Conservation (phyloP, 1,140 invertebrate genomes). For the Caerostris darwini region DNA sequence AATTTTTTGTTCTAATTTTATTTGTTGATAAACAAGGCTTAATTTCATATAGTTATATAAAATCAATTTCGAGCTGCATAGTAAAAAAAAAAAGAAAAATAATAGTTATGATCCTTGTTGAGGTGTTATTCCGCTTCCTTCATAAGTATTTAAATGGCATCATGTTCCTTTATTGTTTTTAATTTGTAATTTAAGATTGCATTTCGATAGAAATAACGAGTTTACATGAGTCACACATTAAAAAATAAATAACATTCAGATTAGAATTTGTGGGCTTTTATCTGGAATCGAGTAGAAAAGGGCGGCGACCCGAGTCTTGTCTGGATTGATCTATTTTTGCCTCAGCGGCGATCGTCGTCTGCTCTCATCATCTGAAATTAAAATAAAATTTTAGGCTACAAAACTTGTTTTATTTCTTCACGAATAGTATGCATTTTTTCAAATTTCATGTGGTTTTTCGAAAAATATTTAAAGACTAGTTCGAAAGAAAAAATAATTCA, state of each 20-base stretch:
- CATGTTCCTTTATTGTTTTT: neutral
- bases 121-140: conserved; percentile 19
- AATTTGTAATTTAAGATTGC: neutral
- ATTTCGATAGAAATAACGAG: neutral
- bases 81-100: neutral
- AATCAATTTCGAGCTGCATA: neutral
- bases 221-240: neutral
- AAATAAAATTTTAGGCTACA: neutral
- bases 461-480: neutral
- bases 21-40: neutral
- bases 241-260: neutral
- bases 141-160: conserved; percentile 41
- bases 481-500: neutral
- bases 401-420: neutral
- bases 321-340: conserved; percentile 71
- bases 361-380: conserved; percentile 23
- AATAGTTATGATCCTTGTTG: neutral
- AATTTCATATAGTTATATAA: neutral
- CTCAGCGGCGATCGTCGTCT: conserved; percentile 47
- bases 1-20: neutral
- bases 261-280: neutral
- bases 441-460: neutral
- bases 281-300: conserved; percentile 7
- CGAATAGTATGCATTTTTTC: conserved; percentile 7
- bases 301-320: conserved; percentile 60